phyloP scores from a whole-genome alignment of 1,140 invertebrate genomes.

The Drosophila dunni region DNA sequence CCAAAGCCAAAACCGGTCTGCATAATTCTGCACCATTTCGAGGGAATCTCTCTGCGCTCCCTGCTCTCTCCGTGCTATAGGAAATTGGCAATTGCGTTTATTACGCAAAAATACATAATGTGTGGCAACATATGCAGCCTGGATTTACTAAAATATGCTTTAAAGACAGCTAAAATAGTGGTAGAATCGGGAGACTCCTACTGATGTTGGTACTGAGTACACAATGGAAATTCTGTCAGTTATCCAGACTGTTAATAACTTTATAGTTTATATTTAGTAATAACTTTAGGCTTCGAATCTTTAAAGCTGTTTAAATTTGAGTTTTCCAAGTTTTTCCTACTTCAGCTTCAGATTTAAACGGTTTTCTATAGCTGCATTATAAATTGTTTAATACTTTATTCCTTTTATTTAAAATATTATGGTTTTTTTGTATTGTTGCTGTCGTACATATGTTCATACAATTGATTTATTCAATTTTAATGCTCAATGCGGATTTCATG shows the following conservation, averaged over 20 bases:
- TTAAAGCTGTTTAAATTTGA: no score
- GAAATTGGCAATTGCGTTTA: slow-evolving; percentile 39
- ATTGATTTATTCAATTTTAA: slow-evolving; percentile 79
- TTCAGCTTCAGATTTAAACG: neutral
- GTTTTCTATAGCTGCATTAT: neutral
- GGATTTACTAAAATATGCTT: neutral
- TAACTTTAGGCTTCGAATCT: no score
- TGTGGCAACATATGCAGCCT: neutral
- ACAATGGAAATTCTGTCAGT: no score
- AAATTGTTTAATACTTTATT: slow-evolving; percentile 31
- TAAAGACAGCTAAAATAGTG: neutral
- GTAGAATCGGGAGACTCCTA: no score
- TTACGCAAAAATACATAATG: slow-evolving; percentile 26
- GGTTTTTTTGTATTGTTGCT: slow-evolving; percentile 12
- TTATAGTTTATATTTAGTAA: no score
- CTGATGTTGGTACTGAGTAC: no score
- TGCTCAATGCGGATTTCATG: slow-evolving; percentile 79
- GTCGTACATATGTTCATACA: slow-evolving; percentile 30
- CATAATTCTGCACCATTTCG: slow-evolving; percentile 4
- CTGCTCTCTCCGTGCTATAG: neutral
- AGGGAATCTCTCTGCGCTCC: neutral
- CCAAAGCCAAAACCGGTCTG: slow-evolving; percentile 43
- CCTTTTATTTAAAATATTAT: slow-evolving; percentile 18
- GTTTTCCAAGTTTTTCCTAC: neutral
- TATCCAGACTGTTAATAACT: no score